Evolutionary conservation across 2,888 invertebrate species (phyloP).

Genomic region (Entomobrya multifasciata): DNA sequence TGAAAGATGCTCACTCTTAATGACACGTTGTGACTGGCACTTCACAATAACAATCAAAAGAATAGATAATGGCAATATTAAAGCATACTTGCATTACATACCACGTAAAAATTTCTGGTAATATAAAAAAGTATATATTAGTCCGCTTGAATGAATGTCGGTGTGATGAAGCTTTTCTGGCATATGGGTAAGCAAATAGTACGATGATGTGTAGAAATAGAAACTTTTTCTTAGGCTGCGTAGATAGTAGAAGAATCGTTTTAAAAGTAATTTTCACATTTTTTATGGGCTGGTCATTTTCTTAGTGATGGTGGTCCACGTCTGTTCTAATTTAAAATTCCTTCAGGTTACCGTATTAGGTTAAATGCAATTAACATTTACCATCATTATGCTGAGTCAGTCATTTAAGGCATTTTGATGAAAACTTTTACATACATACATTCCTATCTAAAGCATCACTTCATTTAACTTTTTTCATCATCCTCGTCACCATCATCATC

Average conservation of each 20-base stretch:
- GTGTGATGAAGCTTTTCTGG: no score
- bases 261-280: constrained; percentile 69
- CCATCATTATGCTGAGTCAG: constrained; percentile 71
- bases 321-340: constrained; percentile 73
- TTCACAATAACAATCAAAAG: constrained; percentile 68
- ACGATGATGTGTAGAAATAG: no score
- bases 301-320: constrained; percentile 67
- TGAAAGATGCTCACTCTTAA: constrained; percentile 66
- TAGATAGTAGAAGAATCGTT: constrained; percentile 40
- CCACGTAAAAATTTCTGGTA: not conserved
- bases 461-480: constrained; percentile 50
- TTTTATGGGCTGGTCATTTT: constrained; percentile 74
- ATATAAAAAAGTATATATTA: constrained; percentile 9
- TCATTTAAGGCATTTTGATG: constrained; percentile 72
- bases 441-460: constrained; percentile 53
- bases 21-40: constrained; percentile 68
- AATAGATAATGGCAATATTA: constrained; percentile 69
- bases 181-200: no score
- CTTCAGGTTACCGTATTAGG: constrained; percentile 74
- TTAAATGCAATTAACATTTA: constrained; percentile 75
- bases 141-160: constrained; percentile 3
- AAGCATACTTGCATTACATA: constrained; percentile 23
- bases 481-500: not conserved
- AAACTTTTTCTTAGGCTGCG: constrained; percentile 22
- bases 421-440: constrained; percentile 63